Evolutionary conservation across 2,888 invertebrate genomes (phyloP), one percentile per base, ranked within the genome.

Genomic region (Hemicrepidius hirtus): DNA sequence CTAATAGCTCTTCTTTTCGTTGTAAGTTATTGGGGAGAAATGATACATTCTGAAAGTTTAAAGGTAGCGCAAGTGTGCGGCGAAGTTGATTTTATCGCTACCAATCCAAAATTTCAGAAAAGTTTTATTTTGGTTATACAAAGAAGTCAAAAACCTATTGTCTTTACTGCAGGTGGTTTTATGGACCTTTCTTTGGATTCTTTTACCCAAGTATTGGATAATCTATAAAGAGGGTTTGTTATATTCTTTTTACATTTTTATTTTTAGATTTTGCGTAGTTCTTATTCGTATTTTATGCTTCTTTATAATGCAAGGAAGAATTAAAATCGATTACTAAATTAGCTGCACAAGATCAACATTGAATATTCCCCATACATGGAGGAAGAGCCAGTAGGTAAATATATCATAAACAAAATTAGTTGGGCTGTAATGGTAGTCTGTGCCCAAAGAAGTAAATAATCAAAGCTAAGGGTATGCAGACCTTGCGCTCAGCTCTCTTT

Each of bases 251-350:
- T 24, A 13, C 6, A 44, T 12, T 9, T 5, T 9, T 32, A 32
- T 5, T 32, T 44, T 12, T 20, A 50, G 50, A 50, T 50, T 21
- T 24, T 50, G 24, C 50, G 50, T 2, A 20, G 50, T n/a, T 50
- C 50, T 1, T 50, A 50, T 50, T 50, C 50, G n/a, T 50, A 28
- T 12, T 50, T 50, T 24, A 50, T 50, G 50, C 50, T 50, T n/a
- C 21, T 50, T n/a, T 50, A 50, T n/a, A 50, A 50, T n/a, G 21
- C 24, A 6, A 50, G 21, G 32, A 9, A 32, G 4, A 32, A 32
- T 32, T 32, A 32, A 32, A 32, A 5, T 9, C 4, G 9, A 32
- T 32, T 2, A 5, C 24, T 24, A 24, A 24, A 3, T 24, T 24
- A 24, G 5, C 24, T 24, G 24, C 24, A 24, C 24, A n/a, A n/a